Percentiles rank a stretch among this genome's conserved stretches.
These are phyloP conservation scores for Nymphicus hollandicus DNA, from an alignment of 2,113 vertebrate species.

Conservation along the genomic window DNA sequence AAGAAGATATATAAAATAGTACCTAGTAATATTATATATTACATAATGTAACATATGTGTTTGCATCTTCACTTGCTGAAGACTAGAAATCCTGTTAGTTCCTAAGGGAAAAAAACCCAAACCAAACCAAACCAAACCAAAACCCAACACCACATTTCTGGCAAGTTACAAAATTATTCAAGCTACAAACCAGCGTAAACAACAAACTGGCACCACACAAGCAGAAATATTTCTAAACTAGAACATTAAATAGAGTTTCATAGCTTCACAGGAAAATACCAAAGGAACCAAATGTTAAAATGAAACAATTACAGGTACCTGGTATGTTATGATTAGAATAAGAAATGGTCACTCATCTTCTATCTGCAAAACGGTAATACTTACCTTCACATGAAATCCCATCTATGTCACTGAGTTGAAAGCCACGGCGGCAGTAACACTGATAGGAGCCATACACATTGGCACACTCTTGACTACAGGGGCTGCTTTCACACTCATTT, in stretches of 20 bases:
- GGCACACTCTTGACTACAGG: constrained; percentile 95
- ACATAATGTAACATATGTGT: background rate
- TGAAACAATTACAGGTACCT: background rate
- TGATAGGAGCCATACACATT: constrained; percentile 97
- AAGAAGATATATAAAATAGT: background rate
- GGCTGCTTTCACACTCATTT: constrained; percentile 89
- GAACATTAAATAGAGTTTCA: background rate
- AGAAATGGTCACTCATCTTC: background rate
- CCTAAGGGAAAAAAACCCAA: background rate
- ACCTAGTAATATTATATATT: background rate
- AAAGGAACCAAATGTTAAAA: background rate
- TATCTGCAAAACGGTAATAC: background rate
- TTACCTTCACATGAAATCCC: constrained; percentile 94
- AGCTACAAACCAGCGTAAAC: background rate
- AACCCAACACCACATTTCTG: background rate
- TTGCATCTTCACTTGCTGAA: background rate
- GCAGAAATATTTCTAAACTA: background rate
- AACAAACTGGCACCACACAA: background rate
- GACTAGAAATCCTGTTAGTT: background rate
- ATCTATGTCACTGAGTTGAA: constrained; percentile 94
- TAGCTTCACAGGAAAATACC: background rate
- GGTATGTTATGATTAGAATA: background rate
- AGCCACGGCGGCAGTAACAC: constrained; percentile 96
- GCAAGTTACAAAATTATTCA: background rate
- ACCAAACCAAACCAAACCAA: fast-evolving